Evolutionary conservation across 2,113 vertebrate genomes (phyloP), one percentile per base, ranked within the genome.

Genomic region (Boleophthalmus pectinirostris): DNA sequence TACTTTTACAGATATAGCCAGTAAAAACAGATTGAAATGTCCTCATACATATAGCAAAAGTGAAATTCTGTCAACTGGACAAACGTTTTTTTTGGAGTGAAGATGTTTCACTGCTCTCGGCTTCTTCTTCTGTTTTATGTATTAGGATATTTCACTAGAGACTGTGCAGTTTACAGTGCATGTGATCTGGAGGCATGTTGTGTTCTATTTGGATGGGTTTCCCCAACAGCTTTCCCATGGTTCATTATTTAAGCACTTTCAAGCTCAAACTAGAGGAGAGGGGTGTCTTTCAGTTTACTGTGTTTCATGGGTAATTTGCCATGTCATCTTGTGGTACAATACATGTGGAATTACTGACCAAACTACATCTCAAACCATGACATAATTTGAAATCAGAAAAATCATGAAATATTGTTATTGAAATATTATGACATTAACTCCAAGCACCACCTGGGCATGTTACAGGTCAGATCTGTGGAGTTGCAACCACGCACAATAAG

Each of bases 131-230:
- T 20, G n/a, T 54, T 54, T 54, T 0, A n/a, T n/a, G 5, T 54
- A 9, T 29, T 29, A 29, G 29, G 29, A 29, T 29, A 29, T 29
- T 29, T 29, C 29, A 29, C 29, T 4, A 9, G 18, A 54, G 18
- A 53, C 5, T 57, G 71, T 57, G 23, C 57, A 79, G 68, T 75
- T 73, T 75, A 66, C 53, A 67, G 68, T 53, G 49, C 49, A 69
- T 67, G 23, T 82, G 72, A 70, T 79, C 74, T 65, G 45, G 53
- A 75, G 84, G 57, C 73, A 73, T 88, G 69, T 68, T 54, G 38
- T 83, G 78, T 67, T 83, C 80, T 66, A 74, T 80, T 86, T 84
- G 75, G 85, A 85, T 72, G 74, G 72, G 66, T 51, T 5, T 6
- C 73, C 80, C 79, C 68, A 70, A 79, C 73, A 87, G 68, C 57